Evolutionary conservation across 2,113 vertebrate genomes (phyloP).

Genomic region (Ageneiosus marmoratus): DNA sequence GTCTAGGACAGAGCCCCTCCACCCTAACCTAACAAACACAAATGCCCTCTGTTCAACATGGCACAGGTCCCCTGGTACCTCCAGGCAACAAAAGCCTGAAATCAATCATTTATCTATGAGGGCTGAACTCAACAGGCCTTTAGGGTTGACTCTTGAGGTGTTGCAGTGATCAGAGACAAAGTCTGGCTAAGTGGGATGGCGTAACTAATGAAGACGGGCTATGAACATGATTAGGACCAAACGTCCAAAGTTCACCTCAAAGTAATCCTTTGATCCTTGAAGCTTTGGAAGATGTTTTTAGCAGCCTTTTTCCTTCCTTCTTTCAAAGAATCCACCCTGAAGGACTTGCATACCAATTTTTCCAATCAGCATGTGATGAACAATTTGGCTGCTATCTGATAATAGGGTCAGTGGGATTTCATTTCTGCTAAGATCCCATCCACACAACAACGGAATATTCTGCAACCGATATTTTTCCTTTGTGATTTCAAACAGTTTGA

Average conservation of each 20-base stretch:
- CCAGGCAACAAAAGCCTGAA: slow-evolving; percentile 25
- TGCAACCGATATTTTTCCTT: too few species aligned
- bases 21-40: slow-evolving; percentile 42
- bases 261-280: slow-evolving; percentile 61
- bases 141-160: background rate
- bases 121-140: background rate
- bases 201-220: slow-evolving; percentile 34
- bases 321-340: background rate
- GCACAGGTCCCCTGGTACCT: slow-evolving; percentile 11
- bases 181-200: slow-evolving; percentile 10
- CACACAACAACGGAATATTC: too few species aligned
- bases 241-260: slow-evolving; percentile 49
- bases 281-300: slow-evolving; percentile 11
- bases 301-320: too few species aligned
- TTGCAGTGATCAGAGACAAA: slow-evolving; percentile 4
- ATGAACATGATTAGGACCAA: slow-evolving; percentile 57
- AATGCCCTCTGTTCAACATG: slow-evolving; percentile 41
- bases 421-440: background rate
- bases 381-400: background rate
- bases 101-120: slow-evolving; percentile 25
- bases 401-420: background rate
- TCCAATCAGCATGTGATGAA: background rate
- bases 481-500: too few species aligned
- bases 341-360: background rate
- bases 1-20: slow-evolving; percentile 44